Percentiles rank a stretch among this genome's conserved stretches.
phyloP scores from a whole-genome alignment of 1,140 invertebrate genomes.

The Ostrea denselamellosa region DNA sequence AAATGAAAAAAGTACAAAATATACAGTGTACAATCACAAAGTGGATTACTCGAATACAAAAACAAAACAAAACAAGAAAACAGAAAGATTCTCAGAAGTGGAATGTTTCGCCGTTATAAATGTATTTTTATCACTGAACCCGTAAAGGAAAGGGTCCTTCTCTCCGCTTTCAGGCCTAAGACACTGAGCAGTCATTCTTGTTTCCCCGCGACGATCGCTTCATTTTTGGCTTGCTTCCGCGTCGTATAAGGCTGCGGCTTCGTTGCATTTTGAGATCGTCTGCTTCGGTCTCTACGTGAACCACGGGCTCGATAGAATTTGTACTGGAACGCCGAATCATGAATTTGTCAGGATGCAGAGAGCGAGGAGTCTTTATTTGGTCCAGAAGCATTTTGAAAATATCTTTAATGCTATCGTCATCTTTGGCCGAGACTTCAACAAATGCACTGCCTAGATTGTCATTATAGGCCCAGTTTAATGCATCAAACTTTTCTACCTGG shows the following conservation, averaged over 20 bases:
- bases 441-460: constrained; percentile 69
- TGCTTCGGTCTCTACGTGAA: constrained; percentile 56
- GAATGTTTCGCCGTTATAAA: constrained; percentile 13
- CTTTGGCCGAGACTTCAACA: constrained; percentile 75
- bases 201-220: constrained; percentile 60
- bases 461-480: constrained; percentile 73
- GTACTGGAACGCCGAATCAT: constrained; percentile 66
- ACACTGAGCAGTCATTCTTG: constrained; percentile 70
- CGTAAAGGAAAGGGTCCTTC: neutral
- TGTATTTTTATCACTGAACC: neutral
- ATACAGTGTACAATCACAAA: neutral
- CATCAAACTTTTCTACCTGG: constrained; percentile 73
- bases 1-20: neutral
- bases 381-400: constrained; percentile 72
- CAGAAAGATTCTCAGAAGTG: neutral
- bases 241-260: constrained; percentile 71
- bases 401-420: constrained; percentile 68
- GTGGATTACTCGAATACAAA: neutral
- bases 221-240: constrained; percentile 72
- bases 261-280: constrained; percentile 69
- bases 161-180: constrained; percentile 51
- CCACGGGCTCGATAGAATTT: constrained; percentile 68
- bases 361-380: constrained; percentile 66
- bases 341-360: constrained; percentile 56
- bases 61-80: no score